Conservation (phyloP, 2,113 vertebrate genomes). For the Mormyrus lacerda region DNA sequence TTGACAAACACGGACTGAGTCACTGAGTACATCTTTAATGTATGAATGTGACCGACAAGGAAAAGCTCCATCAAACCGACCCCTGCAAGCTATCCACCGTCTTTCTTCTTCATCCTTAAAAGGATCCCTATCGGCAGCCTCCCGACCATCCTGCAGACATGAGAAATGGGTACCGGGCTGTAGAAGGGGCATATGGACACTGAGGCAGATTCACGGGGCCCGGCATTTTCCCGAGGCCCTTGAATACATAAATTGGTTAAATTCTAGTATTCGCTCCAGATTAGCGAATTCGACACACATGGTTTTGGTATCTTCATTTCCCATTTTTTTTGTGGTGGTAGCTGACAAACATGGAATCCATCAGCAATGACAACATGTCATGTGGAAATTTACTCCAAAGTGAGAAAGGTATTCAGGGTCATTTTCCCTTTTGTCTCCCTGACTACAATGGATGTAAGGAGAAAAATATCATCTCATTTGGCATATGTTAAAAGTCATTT, state of each 20-base stretch:
- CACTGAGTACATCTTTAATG: background rate
- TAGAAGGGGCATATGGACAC: background rate
- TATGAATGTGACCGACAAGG: background rate
- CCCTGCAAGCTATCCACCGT: background rate
- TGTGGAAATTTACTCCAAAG: background rate
- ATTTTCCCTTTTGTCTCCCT: background rate
- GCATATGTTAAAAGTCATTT: background rate
- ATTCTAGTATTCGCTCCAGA: background rate
- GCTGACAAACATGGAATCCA: background rate
- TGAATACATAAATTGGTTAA: background rate
- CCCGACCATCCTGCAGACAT: background rate
- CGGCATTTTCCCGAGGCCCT: background rate
- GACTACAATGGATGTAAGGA: background rate
- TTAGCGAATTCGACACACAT: background rate
- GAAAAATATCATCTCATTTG: background rate
- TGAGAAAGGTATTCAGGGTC: background rate
- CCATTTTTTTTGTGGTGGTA: background rate
- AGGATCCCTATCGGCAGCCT: background rate
- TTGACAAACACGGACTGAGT: background rate
- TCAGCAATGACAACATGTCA: background rate
- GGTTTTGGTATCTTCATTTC: background rate
- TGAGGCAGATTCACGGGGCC: background rate
- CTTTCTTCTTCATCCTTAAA: background rate
- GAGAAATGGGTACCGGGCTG: background rate
- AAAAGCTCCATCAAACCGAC: background rate